Conservation (phyloP, 2,797 vertebrate genomes). For the Helarctos malayanus region DNA sequence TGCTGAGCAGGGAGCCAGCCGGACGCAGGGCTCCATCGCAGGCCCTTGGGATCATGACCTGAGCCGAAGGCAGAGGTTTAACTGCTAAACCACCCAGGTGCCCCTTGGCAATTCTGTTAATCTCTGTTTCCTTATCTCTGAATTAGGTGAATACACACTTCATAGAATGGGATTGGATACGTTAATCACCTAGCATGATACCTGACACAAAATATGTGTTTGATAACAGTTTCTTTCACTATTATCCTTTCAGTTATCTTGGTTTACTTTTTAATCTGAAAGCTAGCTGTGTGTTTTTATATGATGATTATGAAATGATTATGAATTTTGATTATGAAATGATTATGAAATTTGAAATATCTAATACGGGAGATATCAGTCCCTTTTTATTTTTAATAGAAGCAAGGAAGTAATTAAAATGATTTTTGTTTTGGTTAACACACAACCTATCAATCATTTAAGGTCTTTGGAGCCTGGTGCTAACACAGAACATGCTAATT, state of each 20-base stretch:
- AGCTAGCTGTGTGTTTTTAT: neutral
- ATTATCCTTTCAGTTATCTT: slow-evolving; percentile 35
- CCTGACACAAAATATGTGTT: neutral
- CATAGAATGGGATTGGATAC: neutral
- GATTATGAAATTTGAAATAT: slow-evolving; percentile 39
- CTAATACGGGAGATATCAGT: neutral
- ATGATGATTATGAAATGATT: neutral
- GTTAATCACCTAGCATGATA: neutral
- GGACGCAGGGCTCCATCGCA: neutral
- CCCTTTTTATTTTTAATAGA: slow-evolving; percentile 24
- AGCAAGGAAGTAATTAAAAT: slow-evolving; percentile 57
- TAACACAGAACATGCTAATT: neutral
- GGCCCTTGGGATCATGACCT: neutral
- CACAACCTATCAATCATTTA: neutral
- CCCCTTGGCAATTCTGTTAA: neutral
- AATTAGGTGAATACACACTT: neutral
- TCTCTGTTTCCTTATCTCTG: neutral
- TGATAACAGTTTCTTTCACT: slow-evolving; percentile 5
- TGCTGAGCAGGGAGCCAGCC: neutral
- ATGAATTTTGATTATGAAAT: neutral
- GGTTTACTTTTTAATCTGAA: slow-evolving; percentile 39
- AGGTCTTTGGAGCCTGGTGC: neutral
- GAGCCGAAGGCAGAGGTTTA: too few species aligned
- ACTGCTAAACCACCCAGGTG: neutral
- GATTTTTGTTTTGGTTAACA: neutral